Evolutionary conservation across 2,797 vertebrate species (phyloP), one percentile per base, ranked within the genome.

Genomic region (Notamacropus eugenii): DNA sequence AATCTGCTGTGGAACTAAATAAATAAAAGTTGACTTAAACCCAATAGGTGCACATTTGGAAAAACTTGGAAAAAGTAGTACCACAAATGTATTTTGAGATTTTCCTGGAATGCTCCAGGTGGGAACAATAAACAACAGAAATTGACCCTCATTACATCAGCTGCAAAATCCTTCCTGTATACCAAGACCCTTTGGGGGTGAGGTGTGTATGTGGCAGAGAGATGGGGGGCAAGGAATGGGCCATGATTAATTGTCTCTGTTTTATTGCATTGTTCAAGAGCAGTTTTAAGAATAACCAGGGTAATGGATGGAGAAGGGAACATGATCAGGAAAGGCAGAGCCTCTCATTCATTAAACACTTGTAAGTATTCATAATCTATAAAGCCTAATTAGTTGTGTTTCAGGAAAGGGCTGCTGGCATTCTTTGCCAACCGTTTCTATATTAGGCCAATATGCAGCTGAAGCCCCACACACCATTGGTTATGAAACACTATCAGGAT

Each of bases 341-440:
- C 14, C n/a, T 13, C 87, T 67, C 91, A 14, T 92, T 96, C 28
- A 74, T 46, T 50, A 95, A 54, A 19, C 19, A 14, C 92, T 93
- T 87, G 1, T 62, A 52, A 87, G 9, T 93, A 55, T 95, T 95
- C 46, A 74, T 8, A 96, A 90, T 92, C 11, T 50, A 95, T 93
- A 91, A 54, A 0, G 59, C 4, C 54, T 87, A 24, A 92, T 91
- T 10, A 58, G 0, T 9, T 90, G 0, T 67, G 93, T 74, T 55
- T 94, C 12, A 93, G 5, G 13, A 40, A 52, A 92, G 50, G 8
- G 34, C 95, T 93, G 0, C 19, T 74, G 52, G 1, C 87, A 11
- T 91, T 12, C 74, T 29, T 82, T 90, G 11, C 91, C 59, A 87
- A 0, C 0, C 62, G 92, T 93, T 93, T 22, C 22, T 92, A 56